A percentile compares a stretch with the other conserved stretches of the same genome.
These are phyloP conservation scores for Oncorhynchus masou DNA, from an alignment of 2,113 vertebrate species.

Conservation along the genomic window DNA sequence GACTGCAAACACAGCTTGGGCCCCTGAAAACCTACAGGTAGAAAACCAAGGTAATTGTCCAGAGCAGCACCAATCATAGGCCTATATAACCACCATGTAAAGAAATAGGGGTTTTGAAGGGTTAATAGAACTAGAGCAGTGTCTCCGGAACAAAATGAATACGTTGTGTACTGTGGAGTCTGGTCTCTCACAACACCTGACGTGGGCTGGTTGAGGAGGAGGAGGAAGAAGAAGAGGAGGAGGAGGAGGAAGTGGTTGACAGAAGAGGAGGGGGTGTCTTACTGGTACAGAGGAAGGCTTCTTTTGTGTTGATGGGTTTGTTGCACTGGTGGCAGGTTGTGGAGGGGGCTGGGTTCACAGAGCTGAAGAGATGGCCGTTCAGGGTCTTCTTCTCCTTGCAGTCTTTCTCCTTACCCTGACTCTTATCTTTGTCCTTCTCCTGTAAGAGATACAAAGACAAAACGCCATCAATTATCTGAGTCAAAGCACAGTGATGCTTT, in stretches of 20 bases:
- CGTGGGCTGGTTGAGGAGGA: no score
- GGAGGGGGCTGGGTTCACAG: constrained; percentile 63
- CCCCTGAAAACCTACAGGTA: neutral
- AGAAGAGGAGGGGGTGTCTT: neutral
- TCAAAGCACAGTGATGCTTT: neutral
- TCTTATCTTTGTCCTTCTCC: constrained; percentile 76
- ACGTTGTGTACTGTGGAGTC: neutral
- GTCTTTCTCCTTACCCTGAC: constrained; percentile 82
- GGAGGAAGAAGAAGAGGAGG: no score
- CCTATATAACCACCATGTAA: neutral
- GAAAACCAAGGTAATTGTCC: neutral
- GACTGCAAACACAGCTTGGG: no score
- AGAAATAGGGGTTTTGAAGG: neutral
- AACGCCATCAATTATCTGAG: neutral
- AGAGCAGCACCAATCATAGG: neutral
- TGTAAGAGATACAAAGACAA: constrained; percentile 42
- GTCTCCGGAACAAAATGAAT: neutral
- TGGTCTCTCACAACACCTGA: neutral
- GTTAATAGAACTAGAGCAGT: neutral
- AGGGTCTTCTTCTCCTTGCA: constrained; percentile 80
- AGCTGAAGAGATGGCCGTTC: constrained; percentile 79
- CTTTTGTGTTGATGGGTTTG: constrained; percentile 80
- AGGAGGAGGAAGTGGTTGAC: no score
- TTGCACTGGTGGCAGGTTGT: constrained; percentile 79
- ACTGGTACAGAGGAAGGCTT: constrained; percentile 80